Evolutionary conservation across 2,797 vertebrate genomes (phyloP).

Genomic region (Onychomys torridus): DNA sequence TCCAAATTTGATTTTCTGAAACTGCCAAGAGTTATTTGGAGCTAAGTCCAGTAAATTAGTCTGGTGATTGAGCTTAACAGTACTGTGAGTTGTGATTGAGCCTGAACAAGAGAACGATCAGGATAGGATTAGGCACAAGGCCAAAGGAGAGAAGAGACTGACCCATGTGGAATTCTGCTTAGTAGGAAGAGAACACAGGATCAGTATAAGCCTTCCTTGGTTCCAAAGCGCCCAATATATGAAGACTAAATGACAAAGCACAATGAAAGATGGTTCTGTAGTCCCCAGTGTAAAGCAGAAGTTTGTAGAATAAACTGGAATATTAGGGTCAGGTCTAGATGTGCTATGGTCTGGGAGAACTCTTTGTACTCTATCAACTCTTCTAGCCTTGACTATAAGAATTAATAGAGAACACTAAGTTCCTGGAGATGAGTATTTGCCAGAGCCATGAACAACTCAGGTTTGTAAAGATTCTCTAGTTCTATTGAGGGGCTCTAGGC

Average conservation of each 20-base stretch:
- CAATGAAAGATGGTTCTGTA: background rate
- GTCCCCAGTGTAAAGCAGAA: background rate
- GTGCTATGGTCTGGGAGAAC: background rate
- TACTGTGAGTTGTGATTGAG: background rate
- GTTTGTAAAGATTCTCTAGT: background rate
- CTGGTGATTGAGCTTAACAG: slow-evolving; percentile 13
- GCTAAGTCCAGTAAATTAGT: slow-evolving; percentile 35
- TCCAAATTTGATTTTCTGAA: slow-evolving; percentile 73
- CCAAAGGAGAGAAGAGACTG: background rate
- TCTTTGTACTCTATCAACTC: background rate
- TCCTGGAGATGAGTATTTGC: background rate
- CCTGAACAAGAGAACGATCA: background rate
- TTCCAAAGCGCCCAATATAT: background rate
- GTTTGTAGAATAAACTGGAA: background rate
- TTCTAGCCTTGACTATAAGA: background rate
- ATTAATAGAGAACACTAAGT: background rate
- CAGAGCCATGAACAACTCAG: background rate
- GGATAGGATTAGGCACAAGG: background rate
- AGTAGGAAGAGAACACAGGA: no score
- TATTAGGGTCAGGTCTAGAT: background rate
- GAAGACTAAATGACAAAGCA: background rate
- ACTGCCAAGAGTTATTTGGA: slow-evolving; percentile 58
- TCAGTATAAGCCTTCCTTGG: background rate
- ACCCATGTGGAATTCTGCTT: background rate
- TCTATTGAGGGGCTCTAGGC: background rate